phyloP scores from a whole-genome alignment of 2,797 vertebrate genomes.

The Gymnothorax reevesii region DNA sequence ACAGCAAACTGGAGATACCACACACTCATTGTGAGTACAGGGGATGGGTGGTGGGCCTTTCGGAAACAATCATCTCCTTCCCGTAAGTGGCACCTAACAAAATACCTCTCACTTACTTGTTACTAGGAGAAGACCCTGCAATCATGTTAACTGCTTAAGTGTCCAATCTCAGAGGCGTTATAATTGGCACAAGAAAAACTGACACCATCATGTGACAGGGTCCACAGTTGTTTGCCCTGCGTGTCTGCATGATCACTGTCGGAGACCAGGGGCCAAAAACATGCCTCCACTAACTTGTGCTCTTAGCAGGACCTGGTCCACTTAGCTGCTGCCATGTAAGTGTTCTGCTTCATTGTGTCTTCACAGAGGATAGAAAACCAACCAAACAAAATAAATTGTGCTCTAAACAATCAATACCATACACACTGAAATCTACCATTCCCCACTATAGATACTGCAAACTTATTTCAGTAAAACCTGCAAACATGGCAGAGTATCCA shows the following conservation, averaged over 20 bases:
- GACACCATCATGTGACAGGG: constrained; percentile 42
- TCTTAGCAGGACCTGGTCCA: not conserved
- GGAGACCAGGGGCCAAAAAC: constrained; percentile 44
- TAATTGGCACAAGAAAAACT: constrained; percentile 54
- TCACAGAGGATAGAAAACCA: constrained; percentile 20
- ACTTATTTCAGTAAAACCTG: not conserved
- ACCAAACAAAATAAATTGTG: constrained; percentile 22
- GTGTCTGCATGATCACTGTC: constrained; percentile 30
- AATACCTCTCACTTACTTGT: constrained; percentile 13
- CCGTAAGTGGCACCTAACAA: not conserved
- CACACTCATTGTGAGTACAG: not conserved
- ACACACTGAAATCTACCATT: not conserved
- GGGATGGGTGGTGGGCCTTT: not conserved
- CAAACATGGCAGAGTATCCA: not conserved
- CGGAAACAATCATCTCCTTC: constrained; percentile 6
- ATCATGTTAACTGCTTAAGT: constrained; percentile 28
- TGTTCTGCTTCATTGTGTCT: constrained; percentile 1
- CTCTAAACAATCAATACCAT: constrained; percentile 27
- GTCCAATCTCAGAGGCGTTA: constrained; percentile 48
- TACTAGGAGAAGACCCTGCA: constrained; percentile 22
- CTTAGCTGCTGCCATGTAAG: constrained; percentile 38
- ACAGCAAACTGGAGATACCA: not conserved
- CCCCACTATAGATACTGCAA: not conserved
- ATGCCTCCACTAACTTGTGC: constrained; percentile 17
- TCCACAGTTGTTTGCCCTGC: constrained; percentile 50